A percentile compares a stretch with the other conserved stretches of the same genome.
Conservation (phyloP, 2,888 invertebrate genomes). For the Drosophila lacicola region DNA sequence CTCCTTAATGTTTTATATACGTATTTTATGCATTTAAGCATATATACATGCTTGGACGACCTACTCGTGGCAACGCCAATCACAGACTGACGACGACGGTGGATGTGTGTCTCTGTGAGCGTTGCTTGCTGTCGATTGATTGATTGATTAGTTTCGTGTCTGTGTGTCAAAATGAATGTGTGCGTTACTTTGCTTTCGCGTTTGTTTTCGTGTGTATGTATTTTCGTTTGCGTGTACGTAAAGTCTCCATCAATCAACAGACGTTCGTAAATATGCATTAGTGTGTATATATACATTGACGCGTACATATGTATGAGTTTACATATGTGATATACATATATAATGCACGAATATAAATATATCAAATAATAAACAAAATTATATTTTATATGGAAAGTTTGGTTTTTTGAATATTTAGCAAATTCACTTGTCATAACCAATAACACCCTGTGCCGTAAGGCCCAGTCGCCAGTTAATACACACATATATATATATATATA, state of each 20-base stretch:
- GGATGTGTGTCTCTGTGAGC: conserved; percentile 42
- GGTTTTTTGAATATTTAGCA: background rate
- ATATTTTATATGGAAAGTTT: background rate
- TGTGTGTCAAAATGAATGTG: conserved; percentile 37
- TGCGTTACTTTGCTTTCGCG: conserved; percentile 38
- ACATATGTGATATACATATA: background rate
- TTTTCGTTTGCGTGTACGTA: conserved; percentile 11
- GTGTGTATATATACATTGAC: conserved; percentile 1
- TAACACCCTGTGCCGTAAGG: conserved; percentile 42
- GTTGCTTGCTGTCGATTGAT: conserved; percentile 63
- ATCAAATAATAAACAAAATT: background rate
- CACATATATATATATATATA: background rate
- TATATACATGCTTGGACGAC: conserved; percentile 41
- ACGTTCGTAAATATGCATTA: conserved; percentile 7
- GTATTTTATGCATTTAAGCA: conserved; percentile 2
- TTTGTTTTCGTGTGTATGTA: conserved; percentile 29
- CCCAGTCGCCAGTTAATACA: background rate
- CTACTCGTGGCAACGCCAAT: conserved; percentile 53
- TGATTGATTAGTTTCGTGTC: conserved; percentile 61
- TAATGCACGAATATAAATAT: background rate
- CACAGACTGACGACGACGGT: conserved; percentile 59
- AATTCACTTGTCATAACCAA: conserved; percentile 7
- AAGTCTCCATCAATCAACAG: conserved; percentile 41
- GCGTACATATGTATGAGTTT: background rate
- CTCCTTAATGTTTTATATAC: conserved; percentile 1